A percentile compares a stretch with the other conserved stretches of the same genome.
phyloP scores from a whole-genome alignment of 2,797 vertebrate species.

The Darevskia nairensis region DNA sequence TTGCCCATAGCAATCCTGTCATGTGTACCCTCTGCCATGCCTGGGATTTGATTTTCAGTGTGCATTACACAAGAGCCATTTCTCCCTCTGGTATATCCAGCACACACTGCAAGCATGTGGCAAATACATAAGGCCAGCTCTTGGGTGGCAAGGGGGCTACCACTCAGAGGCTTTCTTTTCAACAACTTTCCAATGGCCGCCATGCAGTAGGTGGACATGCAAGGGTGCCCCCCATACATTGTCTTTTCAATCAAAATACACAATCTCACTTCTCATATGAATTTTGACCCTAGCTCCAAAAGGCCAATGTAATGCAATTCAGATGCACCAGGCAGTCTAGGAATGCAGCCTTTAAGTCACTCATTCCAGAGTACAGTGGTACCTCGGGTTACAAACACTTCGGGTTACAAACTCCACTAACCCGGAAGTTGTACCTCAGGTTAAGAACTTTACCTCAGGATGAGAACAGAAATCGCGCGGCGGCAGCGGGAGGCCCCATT shows the following conservation, averaged over 20 bases:
- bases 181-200: background rate
- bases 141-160: background rate
- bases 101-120: background rate
- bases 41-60: background rate
- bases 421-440: too few species aligned
- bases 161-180: background rate
- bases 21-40: background rate
- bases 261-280: too few species aligned
- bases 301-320: background rate
- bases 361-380: background rate
- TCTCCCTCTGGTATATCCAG: background rate
- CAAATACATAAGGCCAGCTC: background rate
- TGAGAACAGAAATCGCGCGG: too few species aligned
- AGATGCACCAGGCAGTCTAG: background rate
- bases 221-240: background rate
- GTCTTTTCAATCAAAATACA: background rate
- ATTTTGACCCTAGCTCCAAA: background rate
- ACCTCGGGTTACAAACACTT: too few species aligned
- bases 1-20: background rate
- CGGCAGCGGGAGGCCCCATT: too few species aligned
- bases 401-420: too few species aligned
- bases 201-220: background rate
- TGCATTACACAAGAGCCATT: background rate
- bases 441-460: too few species aligned
- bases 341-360: background rate